These are phyloP conservation scores for Craterocephalus amniculus DNA, from an alignment of 2,797 vertebrate genomes.

Conservation along the genomic window DNA sequence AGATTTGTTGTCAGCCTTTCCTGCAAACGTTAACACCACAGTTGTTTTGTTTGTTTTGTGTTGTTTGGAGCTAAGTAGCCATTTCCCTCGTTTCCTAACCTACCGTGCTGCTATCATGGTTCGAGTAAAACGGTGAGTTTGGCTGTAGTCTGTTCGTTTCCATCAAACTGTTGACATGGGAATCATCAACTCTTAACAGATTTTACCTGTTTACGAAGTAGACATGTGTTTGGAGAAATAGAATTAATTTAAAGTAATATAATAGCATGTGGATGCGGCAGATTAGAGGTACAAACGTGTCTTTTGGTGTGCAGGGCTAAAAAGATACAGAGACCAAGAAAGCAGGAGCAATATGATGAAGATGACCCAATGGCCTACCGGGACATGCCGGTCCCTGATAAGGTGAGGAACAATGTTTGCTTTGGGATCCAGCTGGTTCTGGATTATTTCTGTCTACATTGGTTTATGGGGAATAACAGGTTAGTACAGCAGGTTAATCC, in stretches of 20 bases:
- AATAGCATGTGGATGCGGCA: background rate
- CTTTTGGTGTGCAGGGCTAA: slow-evolving; percentile 51
- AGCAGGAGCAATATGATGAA: slow-evolving; percentile 65
- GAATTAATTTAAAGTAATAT: background rate
- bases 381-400: slow-evolving; percentile 77
- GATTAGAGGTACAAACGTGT: background rate
- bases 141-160: background rate
- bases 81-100: no score
- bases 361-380: slow-evolving; percentile 78
- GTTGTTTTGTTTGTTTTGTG: no score
- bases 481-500: background rate
- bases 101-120: slow-evolving; percentile 69
- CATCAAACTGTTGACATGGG: background rate
- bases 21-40: fast-evolving
- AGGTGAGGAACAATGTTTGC: slow-evolving; percentile 58
- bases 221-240: background rate
- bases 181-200: no score
- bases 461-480: background rate
- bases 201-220: background rate
- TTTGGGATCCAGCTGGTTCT: background rate
- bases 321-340: slow-evolving; percentile 49
- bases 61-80: no score
- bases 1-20: no score
- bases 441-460: background rate
- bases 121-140: slow-evolving; percentile 75